Evolutionary conservation across 2,888 invertebrate genomes (phyloP).

Genomic region (Coleophora flavipennella): DNA sequence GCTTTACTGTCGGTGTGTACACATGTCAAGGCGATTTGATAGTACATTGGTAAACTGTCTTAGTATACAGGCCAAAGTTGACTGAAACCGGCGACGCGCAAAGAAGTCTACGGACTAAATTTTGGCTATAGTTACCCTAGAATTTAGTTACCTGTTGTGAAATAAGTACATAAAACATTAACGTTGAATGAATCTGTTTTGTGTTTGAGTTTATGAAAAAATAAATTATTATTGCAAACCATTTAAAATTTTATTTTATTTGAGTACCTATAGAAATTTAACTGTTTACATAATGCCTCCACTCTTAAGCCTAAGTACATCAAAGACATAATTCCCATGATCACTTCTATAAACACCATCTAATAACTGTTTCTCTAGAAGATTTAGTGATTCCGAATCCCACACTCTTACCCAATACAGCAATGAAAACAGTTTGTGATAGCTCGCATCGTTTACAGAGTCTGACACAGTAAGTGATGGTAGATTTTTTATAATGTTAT

Average conservation of each 20-base stretch:
- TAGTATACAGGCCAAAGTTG: too few relatives aligned
- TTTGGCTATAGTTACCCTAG: too few relatives aligned
- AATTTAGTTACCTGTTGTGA: too few relatives aligned
- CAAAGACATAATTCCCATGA: conserved; percentile 50
- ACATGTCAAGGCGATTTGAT: too few relatives aligned
- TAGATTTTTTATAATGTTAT: conserved; percentile 57
- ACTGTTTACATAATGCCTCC: conserved; percentile 27
- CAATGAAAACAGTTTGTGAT: conserved; percentile 67
- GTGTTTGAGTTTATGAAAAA: background rate
- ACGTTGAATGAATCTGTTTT: background rate
- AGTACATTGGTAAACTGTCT: too few relatives aligned
- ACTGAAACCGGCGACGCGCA: too few relatives aligned
- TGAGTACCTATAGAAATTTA: too few relatives aligned
- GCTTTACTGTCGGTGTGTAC: too few relatives aligned
- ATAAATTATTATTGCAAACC: background rate
- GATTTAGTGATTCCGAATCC: conserved; percentile 51
- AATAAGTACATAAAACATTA: background rate
- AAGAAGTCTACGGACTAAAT: too few relatives aligned
- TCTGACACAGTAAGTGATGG: conserved; percentile 49
- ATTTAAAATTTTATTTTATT: conserved; percentile 6
- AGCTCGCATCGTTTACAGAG: conserved; percentile 44
- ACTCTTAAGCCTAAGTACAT: conserved; percentile 47
- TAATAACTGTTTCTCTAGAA: conserved; percentile 50
- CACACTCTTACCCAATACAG: conserved; percentile 66
- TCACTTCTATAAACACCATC: conserved; percentile 41